phyloP scores from a whole-genome alignment of 2,888 invertebrate genomes.

The Lithophane ornitopus region DNA sequence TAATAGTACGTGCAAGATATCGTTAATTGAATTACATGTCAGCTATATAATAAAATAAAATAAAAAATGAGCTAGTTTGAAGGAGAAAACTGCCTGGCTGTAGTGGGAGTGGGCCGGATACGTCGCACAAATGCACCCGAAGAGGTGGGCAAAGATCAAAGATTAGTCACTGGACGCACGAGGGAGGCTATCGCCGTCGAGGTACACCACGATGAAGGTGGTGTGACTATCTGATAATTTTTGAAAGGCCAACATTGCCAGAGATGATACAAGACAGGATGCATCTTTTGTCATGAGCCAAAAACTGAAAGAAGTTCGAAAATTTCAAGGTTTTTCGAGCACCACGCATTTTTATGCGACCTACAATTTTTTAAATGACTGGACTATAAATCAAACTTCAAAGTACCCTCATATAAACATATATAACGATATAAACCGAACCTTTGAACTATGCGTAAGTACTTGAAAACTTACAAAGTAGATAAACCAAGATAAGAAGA shows the following conservation, averaged over 20 bases:
- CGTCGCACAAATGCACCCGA: neutral
- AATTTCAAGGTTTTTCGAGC: no score
- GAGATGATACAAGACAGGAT: neutral
- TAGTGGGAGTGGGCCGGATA: no score
- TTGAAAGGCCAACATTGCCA: neutral
- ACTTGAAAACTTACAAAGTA: slow-evolving; percentile 32
- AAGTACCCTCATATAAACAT: slow-evolving; percentile 19
- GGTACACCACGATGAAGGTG: neutral
- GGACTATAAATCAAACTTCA: neutral
- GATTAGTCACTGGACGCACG: neutral
- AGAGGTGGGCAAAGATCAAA: neutral
- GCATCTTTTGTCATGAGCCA: no score
- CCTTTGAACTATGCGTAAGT: slow-evolving; percentile 15
- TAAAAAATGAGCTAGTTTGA: no score
- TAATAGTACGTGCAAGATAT: no score
- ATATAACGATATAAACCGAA: slow-evolving; percentile 7
- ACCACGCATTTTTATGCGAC: no score
- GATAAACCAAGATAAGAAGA: slow-evolving; percentile 43
- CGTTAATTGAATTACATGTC: no score
- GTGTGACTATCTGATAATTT: neutral
- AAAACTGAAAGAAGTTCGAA: no score
- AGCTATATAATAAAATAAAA: no score
- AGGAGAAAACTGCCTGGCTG: neutral
- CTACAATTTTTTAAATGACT: no score
- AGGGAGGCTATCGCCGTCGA: neutral